phyloP scores from a whole-genome alignment of 2,888 invertebrate species.

The Phytoseiulus persimilis region DNA sequence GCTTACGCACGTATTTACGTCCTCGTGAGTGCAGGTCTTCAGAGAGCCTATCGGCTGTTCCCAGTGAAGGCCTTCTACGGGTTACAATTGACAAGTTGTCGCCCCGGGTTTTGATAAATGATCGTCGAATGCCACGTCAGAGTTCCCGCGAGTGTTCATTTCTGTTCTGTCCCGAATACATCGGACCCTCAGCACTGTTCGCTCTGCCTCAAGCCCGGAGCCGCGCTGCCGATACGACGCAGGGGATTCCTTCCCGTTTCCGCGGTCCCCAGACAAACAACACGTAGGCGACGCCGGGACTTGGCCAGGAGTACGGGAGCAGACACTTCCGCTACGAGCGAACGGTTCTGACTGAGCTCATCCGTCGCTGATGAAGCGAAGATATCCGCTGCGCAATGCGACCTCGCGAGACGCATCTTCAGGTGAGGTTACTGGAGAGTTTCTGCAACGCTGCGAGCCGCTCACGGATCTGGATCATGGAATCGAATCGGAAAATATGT shows the following conservation, averaged over 20 bases:
- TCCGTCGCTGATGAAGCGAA: too few species aligned
- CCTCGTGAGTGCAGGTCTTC: not conserved
- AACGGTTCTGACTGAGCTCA: too few species aligned
- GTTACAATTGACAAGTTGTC: not conserved
- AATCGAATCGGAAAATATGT: not conserved
- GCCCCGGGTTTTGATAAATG: not conserved
- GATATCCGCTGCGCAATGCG: too few species aligned
- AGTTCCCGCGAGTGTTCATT: not conserved
- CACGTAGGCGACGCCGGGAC: too few species aligned
- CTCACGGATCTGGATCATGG: not conserved
- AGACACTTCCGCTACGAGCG: too few species aligned
- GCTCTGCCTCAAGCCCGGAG: not conserved
- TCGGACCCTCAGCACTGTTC: not conserved
- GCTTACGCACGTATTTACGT: not conserved
- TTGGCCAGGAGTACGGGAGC: too few species aligned
- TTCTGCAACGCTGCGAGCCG: not conserved
- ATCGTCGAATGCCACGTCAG: not conserved
- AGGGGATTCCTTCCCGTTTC: not conserved
- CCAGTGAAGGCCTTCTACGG: not conserved
- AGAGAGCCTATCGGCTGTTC: not conserved
- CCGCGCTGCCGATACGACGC: too few species aligned
- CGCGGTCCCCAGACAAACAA: too few species aligned
- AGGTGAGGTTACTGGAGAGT: not conserved
- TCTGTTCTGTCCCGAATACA: not conserved
- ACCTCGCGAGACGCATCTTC: not conserved